Evolutionary conservation across 2,797 vertebrate genomes (phyloP), one percentile per base, ranked within the genome.

Genomic region (Hippocampus kuda): DNA sequence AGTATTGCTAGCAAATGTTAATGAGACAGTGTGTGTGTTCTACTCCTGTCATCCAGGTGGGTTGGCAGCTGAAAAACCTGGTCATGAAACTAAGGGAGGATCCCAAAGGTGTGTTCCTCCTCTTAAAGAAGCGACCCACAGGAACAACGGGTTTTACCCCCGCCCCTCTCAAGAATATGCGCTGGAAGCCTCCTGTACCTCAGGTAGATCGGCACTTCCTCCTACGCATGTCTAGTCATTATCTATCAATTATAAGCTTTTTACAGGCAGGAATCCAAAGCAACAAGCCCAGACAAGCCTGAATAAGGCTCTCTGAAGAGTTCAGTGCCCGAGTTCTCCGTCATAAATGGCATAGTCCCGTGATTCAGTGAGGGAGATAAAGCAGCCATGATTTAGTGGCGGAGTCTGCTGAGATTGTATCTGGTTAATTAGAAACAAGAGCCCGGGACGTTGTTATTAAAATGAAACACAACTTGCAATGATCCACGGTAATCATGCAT

Each of bases 1-100:
- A n/a, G 18, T 18, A 53, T 53, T 53, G 20, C 22, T 18, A 56
- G 27, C 9, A 42, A 54, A 41, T 49, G 24, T 49, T 27, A 65
- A 48, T 46, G 5, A 44, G 6, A 42, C 42, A 3, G 26, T 4
- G 38, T 71, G 18, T 70, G 61, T 67, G 15, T 73, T 73, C 12
- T 24, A 24, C 7, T 79, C 15, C 49, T 72, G 56, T 68, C 22
- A 53, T 72, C 54, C 79, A 98, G 95, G 95, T 98, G 81, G 95
- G 95, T 59, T 98, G 95, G 95, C 95, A 97, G 78, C 86, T 98
- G 41, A 97, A 95, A 84, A 95, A 97, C 77, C 89, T 98, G 66
- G 95, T 98, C 62, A 87, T 83, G 60, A 96, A 95, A 70, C 71
- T 98, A 75, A 90, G 95, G 75, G 95, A 97, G 81, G 96, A 96